Evolutionary conservation across 2,888 invertebrate genomes (phyloP), one percentile per base, ranked within the genome.

Genomic region (Leptinotarsa peninsularis): DNA sequence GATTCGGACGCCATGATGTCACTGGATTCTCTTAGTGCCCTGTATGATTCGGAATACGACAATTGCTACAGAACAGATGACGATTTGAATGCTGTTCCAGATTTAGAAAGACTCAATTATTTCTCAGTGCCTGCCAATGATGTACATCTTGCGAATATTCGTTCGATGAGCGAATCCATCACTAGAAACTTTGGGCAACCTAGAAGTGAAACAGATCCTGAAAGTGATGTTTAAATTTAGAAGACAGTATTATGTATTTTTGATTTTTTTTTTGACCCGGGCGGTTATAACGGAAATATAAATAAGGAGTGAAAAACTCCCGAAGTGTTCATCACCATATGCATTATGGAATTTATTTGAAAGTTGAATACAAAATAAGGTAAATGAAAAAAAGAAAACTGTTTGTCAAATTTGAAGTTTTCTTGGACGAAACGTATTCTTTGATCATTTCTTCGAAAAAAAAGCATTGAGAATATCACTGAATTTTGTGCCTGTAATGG

Each of bases 21-120:
- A 76, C 90, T 95, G 67, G 95, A 95, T 88, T 95, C 94, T 18
- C 90, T 95, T 80, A 94, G 94, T 88, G 94, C 94, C 71, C 93
- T 96, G 82, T 96, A 96, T 88, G 95, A 95, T 85, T 92, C 92
- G 5, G 93, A 93, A 84, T 93, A 93, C 84, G 93, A 93, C 86
- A 92, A 92, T 85, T 92, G 91, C 83, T 89, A 91, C 77, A 89
- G 91, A 76, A 89, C 89, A 49, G 89, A 90, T 80, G 89, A 89
- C 82, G 89, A 89, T 81, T 79, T 89, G 68, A 88, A 88, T 79
- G 87, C 88, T 43, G 86, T 88, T 80, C 88, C 89, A 66, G 89
- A 89, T 79, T 81, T 89, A 73, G 88, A 88, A 79, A 84, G 88
- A 83, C 83, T 89, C 56, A 88, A 89, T 82, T 89, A 89, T 81